Evolutionary conservation across 2,113 vertebrate genomes (phyloP).

Genomic region (Heterotis niloticus): DNA sequence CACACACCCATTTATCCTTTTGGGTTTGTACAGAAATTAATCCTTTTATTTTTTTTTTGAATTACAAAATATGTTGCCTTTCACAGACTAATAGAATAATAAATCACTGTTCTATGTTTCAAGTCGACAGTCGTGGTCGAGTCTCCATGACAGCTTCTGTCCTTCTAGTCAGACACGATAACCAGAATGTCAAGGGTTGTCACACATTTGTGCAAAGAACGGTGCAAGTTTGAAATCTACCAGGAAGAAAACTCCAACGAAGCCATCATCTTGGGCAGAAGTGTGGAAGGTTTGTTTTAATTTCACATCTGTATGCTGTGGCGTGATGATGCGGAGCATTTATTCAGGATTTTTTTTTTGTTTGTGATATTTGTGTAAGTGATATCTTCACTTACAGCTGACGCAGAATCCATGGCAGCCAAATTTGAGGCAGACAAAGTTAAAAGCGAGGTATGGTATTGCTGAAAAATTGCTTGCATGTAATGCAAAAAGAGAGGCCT

Average conservation of each 20-base stretch:
- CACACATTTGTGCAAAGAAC: conserved; percentile 52
- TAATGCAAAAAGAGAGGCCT: too few relatives aligned
- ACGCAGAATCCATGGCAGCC: not conserved
- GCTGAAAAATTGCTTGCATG: too few relatives aligned
- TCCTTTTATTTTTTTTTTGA: too few relatives aligned
- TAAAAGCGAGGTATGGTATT: not conserved
- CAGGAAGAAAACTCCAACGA: conserved; percentile 55
- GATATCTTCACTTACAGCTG: not conserved
- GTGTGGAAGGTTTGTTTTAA: conserved; percentile 60
- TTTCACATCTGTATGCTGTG: not conserved
- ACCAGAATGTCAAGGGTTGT: conserved; percentile 50
- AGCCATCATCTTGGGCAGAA: conserved; percentile 59
- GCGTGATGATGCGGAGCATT: not conserved
- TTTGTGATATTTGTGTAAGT: too few relatives aligned
- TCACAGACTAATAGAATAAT: too few relatives aligned
- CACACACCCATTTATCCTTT: too few relatives aligned
- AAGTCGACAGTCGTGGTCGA: too few relatives aligned
- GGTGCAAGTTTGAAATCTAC: conserved; percentile 62
- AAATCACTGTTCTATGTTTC: too few relatives aligned
- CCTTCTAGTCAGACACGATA: conserved; percentile 51
- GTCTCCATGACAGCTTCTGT: not conserved
- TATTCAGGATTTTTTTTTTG: not conserved
- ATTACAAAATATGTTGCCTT: too few relatives aligned
- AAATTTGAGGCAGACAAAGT: not conserved
- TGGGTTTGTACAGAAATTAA: too few relatives aligned